Percentiles rank a stretch among this genome's conserved stretches.
Conservation (phyloP, 2,888 invertebrate genomes). For the Coenonympha glycerion region DNA sequence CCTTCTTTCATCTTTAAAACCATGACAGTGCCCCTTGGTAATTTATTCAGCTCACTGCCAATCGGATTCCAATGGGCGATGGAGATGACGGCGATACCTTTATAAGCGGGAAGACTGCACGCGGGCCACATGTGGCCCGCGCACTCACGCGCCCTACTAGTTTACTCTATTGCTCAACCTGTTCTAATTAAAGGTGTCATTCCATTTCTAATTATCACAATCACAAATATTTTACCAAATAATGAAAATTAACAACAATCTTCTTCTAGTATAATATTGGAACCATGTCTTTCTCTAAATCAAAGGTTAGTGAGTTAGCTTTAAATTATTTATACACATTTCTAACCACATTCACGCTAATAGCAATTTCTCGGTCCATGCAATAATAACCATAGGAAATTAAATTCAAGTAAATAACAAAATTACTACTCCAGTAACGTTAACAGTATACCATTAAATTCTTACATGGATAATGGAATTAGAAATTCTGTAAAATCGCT, state of each 20-base stretch:
- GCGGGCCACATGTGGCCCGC: too few species aligned
- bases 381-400: conserved; percentile 4
- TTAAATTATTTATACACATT: not conserved
- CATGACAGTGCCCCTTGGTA: too few species aligned
- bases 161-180: too few species aligned
- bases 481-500: conserved; percentile 13
- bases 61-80: too few species aligned
- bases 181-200: too few species aligned
- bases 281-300: not conserved
- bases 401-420: conserved; percentile 5
- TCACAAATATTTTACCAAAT: conserved; percentile 8
- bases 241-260: too few species aligned
- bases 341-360: not conserved
- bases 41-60: too few species aligned
- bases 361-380: not conserved
- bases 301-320: not conserved
- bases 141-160: too few species aligned
- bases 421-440: conserved; percentile 5
- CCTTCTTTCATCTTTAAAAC: too few species aligned
- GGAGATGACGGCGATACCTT: too few species aligned
- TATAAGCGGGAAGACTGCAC: too few species aligned
- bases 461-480: conserved; percentile 14
- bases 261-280: not conserved
- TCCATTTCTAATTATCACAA: too few species aligned
- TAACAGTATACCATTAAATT: conserved; percentile 35